These are phyloP conservation scores for Plodia interpunctella DNA, from an alignment of 1,140 invertebrate genomes.

Conservation along the genomic window DNA sequence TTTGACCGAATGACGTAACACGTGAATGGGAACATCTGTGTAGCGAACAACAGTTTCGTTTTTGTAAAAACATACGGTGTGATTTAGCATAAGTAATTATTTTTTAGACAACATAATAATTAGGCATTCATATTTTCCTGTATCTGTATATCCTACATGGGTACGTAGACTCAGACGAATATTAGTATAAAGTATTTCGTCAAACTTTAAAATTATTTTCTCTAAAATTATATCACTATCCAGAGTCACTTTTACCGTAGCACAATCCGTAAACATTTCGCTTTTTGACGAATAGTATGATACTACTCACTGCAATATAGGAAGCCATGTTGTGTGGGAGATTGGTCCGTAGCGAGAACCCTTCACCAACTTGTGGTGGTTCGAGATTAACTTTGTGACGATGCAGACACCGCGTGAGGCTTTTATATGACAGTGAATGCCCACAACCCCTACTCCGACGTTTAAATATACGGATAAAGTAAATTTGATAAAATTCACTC, in stretches of 20 bases:
- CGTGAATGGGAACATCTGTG: slow-evolving; percentile 2
- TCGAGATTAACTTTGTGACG: slow-evolving; percentile 20
- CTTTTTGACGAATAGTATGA: slow-evolving; percentile 18
- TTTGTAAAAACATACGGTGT: background rate
- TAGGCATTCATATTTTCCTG: no score
- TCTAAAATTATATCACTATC: background rate
- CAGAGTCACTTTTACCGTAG: background rate
- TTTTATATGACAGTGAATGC: slow-evolving; percentile 69
- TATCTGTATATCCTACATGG: no score
- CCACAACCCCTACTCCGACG: slow-evolving; percentile 43
- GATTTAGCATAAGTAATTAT: background rate
- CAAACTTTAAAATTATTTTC: no score
- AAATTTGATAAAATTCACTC: slow-evolving; percentile 7
- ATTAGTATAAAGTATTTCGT: background rate
- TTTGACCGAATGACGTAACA: slow-evolving; percentile 26
- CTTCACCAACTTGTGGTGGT: slow-evolving; percentile 27
- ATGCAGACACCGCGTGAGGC: slow-evolving; percentile 23
- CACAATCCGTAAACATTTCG: slow-evolving; percentile 22
- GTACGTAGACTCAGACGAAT: no score
- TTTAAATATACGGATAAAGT: slow-evolving; percentile 34
- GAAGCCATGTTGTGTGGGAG: slow-evolving; percentile 54
- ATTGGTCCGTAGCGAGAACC: slow-evolving; percentile 17
- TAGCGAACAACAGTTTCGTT: background rate
- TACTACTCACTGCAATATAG: slow-evolving; percentile 54
- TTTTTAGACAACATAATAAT: no score